Evolutionary conservation across 2,113 vertebrate species (phyloP).

Genomic region (Nannospalax galili): DNA sequence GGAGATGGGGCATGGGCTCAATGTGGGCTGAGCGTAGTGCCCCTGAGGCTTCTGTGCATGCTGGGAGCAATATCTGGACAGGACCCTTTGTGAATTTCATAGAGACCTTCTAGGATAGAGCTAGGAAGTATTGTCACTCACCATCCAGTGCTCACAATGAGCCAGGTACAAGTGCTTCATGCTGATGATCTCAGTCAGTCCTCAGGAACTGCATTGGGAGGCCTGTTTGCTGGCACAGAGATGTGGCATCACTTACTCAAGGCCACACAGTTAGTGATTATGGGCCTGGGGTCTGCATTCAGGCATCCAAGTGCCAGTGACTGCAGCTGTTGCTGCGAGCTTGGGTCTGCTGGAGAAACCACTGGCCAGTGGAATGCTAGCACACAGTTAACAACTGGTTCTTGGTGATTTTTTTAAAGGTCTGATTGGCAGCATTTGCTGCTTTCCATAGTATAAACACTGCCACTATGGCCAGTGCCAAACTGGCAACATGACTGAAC

Average conservation of each 20-base stretch:
- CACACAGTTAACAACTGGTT: background rate
- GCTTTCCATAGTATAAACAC: background rate
- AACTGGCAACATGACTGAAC: background rate
- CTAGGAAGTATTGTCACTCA: background rate
- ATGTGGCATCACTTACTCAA: background rate
- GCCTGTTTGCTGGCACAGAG: background rate
- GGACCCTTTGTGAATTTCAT: background rate
- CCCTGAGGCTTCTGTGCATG: background rate
- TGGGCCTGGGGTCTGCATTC: background rate
- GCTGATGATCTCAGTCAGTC: background rate
- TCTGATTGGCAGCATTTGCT: background rate
- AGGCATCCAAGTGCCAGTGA: background rate
- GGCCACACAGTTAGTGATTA: background rate
- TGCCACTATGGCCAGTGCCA: background rate
- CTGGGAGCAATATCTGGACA: background rate
- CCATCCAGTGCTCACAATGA: background rate
- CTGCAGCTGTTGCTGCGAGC: background rate
- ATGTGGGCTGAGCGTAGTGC: background rate
- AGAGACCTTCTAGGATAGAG: background rate
- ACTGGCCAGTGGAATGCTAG: background rate
- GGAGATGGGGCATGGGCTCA: accelerated
- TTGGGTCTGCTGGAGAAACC: background rate
- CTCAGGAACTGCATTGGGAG: background rate
- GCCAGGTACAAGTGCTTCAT: background rate
- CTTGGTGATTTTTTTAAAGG: background rate